Conservation (phyloP, 2,888 invertebrate genomes). For the Parapristionchus giblindavisi region DNA sequence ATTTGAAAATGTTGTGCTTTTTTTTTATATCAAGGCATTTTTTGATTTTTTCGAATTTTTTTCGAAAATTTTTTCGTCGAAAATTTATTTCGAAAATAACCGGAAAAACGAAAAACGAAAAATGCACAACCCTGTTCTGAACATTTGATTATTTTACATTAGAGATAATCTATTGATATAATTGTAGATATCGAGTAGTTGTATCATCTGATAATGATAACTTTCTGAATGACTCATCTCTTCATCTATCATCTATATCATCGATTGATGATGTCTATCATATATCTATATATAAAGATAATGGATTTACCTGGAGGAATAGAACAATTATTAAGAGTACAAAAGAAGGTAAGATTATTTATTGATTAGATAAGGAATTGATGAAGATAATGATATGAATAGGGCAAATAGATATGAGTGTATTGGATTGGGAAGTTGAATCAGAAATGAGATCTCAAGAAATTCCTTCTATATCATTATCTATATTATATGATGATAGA, state of each 20-base stretch:
- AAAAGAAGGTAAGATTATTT: background rate
- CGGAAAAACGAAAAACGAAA: too few species aligned
- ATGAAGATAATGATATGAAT: background rate
- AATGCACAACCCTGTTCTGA: too few species aligned
- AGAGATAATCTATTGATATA: too few species aligned
- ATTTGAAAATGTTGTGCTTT: too few species aligned
- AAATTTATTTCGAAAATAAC: too few species aligned
- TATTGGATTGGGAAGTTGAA: slow-evolving; percentile 26
- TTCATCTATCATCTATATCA: slow-evolving; percentile 10
- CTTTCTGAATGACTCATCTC: too few species aligned
- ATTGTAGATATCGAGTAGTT: too few species aligned
- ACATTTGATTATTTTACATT: too few species aligned
- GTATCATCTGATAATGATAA: too few species aligned
- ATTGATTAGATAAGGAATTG: background rate
- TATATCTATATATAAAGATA: slow-evolving; percentile 23
- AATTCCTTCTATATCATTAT: slow-evolving; percentile 54
- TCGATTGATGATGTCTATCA: background rate
- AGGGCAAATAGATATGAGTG: slow-evolving; percentile 15
- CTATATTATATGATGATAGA: slow-evolving; percentile 42
- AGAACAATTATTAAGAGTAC: background rate
- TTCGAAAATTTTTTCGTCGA: too few species aligned
- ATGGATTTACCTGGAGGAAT: slow-evolving; percentile 33
- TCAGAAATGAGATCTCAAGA: slow-evolving; percentile 50
- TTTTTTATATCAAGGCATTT: too few species aligned
- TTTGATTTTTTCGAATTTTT: too few species aligned